Evolutionary conservation across 2,797 vertebrate genomes (phyloP), one percentile per base, ranked within the genome.

Genomic region (Pipistrellus pipistrellus): DNA sequence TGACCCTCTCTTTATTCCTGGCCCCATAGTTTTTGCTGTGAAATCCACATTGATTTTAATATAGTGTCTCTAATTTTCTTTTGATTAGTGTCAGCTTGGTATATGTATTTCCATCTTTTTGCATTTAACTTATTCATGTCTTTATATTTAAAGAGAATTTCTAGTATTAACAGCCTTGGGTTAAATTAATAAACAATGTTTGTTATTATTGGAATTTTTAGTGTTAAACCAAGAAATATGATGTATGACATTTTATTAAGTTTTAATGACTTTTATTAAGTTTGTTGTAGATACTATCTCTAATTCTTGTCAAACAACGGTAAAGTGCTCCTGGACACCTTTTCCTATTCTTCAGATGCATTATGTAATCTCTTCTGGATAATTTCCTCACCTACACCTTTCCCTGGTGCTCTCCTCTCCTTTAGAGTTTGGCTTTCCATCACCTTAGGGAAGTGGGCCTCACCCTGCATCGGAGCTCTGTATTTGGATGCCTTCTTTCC

Each of bases 31-130:
- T 57, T 84, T 87, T 78, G 32, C 53, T 72, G 38, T 84, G 21
- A 88, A 83, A 66, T 64, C 46, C 71, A 72, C 27, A 78, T 91
- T 51, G 41, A 83, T 91, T 91, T 72, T 94, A 90, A 75, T 68
- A 80, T 41, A 15, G 53, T 62, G 71, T 77, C 44, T 85, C 8
- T 78, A 30, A 44, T 90, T 89, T 85, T 78, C 48, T 75, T 94
- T 90, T 90, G 66, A 83, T 85, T 78, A 62, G 55, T 71, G 41
- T 88, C 48, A 64, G 53, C 10, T 44, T 83, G 27, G 32, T 82
- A 23, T 83, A 32, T 91, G 30, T 44, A 76, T 91, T 75, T 76
- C 15, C 27, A 35, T 85, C 35, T 30, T 85, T 89, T 59, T 51
- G 35, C 27, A 73, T 80, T 75, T 83, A 90, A 55, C 53, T 4